These are phyloP conservation scores for Eonycteris spelaea DNA, from an alignment of 2,113 vertebrate species.

Conservation along the genomic window DNA sequence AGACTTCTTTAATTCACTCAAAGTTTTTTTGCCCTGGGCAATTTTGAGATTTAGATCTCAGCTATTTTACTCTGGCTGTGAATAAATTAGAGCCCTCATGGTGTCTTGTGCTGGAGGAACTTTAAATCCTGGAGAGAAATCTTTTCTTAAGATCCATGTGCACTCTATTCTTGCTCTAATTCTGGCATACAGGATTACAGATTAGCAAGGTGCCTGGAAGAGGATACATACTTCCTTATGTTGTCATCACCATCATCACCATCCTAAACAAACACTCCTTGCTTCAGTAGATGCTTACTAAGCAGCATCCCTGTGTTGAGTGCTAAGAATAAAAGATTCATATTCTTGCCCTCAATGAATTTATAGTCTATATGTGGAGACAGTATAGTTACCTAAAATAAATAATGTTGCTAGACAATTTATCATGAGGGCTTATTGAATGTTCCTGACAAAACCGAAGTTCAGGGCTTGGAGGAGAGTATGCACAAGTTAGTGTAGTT, in stretches of 20 bases:
- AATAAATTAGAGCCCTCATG: not conserved
- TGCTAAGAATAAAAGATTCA: not conserved
- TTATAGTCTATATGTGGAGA: not conserved
- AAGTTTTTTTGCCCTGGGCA: not conserved
- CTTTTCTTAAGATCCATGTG: not conserved
- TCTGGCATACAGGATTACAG: not conserved
- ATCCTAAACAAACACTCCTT: not conserved
- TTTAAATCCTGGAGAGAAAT: not conserved
- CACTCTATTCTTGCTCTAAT: not conserved
- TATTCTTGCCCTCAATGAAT: not conserved
- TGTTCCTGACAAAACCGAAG: not conserved
- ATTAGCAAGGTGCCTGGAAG: not conserved
- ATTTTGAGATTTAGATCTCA: not conserved
- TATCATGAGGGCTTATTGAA: not conserved
- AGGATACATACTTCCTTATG: not conserved
- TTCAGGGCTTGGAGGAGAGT: not conserved
- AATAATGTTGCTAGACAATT: not conserved
- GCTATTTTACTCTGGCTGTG: not conserved
- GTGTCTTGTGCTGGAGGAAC: not conserved
- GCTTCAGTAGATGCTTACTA: not conserved
- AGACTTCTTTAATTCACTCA: not conserved
- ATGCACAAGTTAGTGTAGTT: not conserved
- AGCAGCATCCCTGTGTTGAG: not conserved
- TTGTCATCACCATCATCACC: not conserved
- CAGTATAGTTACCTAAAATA: not conserved